Percentiles rank a stretch among this genome's conserved stretches.
Conservation (phyloP, 2,888 invertebrate genomes). For the Aricia artaxerxes region DNA sequence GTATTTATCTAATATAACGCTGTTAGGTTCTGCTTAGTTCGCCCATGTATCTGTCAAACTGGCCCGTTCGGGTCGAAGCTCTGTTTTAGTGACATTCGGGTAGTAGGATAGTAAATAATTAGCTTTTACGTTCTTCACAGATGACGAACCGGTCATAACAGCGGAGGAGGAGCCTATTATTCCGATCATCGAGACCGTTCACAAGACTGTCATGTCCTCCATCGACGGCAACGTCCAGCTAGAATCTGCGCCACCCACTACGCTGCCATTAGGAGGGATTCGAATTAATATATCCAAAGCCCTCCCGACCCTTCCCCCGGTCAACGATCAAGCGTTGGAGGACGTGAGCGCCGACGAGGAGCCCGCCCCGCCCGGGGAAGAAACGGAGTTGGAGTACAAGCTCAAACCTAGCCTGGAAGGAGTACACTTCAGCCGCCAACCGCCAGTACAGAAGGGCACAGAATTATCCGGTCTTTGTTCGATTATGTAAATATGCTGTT, state of each 20-base stretch:
- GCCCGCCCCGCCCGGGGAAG: conserved; percentile 82
- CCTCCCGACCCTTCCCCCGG: conserved; percentile 60
- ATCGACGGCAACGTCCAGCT: conserved; percentile 90
- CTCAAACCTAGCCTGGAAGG: conserved; percentile 84
- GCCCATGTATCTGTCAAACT: not conserved
- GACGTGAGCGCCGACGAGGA: conserved; percentile 70
- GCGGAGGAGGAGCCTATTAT: conserved; percentile 62
- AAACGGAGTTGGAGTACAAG: conserved; percentile 71
- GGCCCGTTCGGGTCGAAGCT: not conserved
- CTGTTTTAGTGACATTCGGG: not conserved
- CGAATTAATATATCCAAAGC: conserved; percentile 91
- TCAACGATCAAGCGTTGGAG: conserved; percentile 54
- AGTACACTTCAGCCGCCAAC: conserved; percentile 84
- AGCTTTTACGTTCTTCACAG: conserved; percentile 47
- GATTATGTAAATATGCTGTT: conserved; percentile 83
- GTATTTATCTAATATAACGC: too few relatives aligned
- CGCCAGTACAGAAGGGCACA: conserved; percentile 86
- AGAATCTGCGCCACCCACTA: conserved; percentile 68
- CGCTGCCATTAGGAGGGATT: conserved; percentile 80
- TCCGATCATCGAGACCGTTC: conserved; percentile 71
- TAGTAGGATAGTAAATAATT: not conserved
- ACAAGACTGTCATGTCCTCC: conserved; percentile 81
- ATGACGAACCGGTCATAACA: conserved; percentile 78
- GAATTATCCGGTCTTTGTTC: conserved; percentile 93
- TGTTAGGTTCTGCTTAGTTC: too few relatives aligned